Evolutionary conservation across 2,797 vertebrate species (phyloP).

Genomic region (Pseudochirops cupreus): DNA sequence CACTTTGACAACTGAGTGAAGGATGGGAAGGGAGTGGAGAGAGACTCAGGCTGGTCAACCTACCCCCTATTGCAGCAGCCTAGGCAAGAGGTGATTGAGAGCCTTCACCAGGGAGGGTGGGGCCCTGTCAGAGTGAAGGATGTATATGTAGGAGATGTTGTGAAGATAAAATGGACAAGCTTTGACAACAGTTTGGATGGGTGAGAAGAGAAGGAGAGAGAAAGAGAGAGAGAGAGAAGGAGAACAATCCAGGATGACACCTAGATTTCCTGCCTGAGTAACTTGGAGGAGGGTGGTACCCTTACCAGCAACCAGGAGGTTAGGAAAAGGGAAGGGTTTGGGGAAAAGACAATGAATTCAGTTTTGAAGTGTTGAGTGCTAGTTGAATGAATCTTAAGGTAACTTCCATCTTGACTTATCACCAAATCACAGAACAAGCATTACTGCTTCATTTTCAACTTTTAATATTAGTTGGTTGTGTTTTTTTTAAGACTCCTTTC

Average conservation of each 20-base stretch:
- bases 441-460: neutral
- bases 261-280: neutral
- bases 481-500: neutral
- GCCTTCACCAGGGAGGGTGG: neutral
- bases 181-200: neutral
- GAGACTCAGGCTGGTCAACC: neutral
- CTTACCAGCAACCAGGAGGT: neutral
- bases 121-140: neutral
- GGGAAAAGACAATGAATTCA: neutral
- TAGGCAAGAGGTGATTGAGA: neutral
- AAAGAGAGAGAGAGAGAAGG: neutral
- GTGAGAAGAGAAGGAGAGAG: rapidly evolving
- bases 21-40: neutral
- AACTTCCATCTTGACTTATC: neutral
- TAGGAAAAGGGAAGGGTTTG: neutral
- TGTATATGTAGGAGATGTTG: neutral
- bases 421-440: neutral
- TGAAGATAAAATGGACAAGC: neutral
- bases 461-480: neutral
- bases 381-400: neutral
- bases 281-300: neutral
- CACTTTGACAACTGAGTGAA: neutral
- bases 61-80: neutral
- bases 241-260: neutral
- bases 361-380: neutral